Base-by-base conservation (phyloP, 2,113 vertebrate species). In the Myxocyprinus asiaticus region DNA sequence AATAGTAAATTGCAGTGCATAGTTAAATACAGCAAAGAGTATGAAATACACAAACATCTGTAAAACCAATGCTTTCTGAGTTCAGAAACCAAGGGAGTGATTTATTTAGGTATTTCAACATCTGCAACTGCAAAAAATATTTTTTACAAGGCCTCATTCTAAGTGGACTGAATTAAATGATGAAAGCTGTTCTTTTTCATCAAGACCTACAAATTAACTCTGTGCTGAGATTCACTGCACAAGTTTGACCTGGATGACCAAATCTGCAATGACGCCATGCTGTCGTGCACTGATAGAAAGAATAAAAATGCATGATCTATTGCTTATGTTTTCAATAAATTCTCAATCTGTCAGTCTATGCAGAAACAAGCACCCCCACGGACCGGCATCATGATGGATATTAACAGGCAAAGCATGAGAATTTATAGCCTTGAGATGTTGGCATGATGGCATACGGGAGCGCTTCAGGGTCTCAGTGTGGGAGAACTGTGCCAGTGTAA, bases 391-490 rank as follows among this genome's bases (percentile, higher is more conserved):
- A 17, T 48, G 12, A 15, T 10, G 5, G 14, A 15, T 61, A 43
- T 55, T 47, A 66, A 56, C 43, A 62, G 14, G n/a, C 22, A 62
- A 48, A 33, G 47, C 76, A 56, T n/a, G 11, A 63, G 7, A 42
- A 51, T 78, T 61, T 43, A 53, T 48, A 63, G 77, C 77, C 66
- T 63, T 17, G 12, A 78, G 77, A 44, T 50, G 8, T 53, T 78
- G 77, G 66, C 66, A 70, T 5, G 12, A 62, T 8, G 56, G 70
- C 70, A 47, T 14, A 44, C 12, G 51, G 68, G 50, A 53, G 9
- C 2, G 55, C 15, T 61, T 48, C 15, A 7, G 15, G 70, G 15
- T 50, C 45, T 74, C 15, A 14, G 43, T 12, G 67, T 43, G 22
- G 22, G 22, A 33, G 22, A 33, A 33, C 22, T 1, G 51, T 70